phyloP scores from a whole-genome alignment of 1,140 invertebrate species.

The Pristionchus pacificus region DNA sequence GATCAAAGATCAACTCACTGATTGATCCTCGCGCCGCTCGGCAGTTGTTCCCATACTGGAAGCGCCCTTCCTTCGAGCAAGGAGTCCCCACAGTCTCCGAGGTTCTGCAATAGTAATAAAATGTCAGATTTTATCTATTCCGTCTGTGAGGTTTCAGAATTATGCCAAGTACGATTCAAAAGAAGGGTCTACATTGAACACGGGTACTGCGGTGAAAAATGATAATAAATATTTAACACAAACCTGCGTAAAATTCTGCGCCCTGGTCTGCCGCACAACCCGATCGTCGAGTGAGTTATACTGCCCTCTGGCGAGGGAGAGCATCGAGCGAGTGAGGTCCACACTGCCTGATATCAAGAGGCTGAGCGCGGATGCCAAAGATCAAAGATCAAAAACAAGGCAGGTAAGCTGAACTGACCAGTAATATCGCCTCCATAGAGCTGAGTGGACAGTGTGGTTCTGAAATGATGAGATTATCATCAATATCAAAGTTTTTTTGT shows the following conservation, averaged over 20 bases:
- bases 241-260: constrained; percentile 30
- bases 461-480: neutral
- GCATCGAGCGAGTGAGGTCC: no score
- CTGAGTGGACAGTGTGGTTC: neutral
- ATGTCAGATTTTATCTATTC: no score
- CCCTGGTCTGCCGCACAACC: constrained; percentile 19
- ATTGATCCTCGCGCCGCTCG: constrained; percentile 11
- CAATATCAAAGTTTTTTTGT: no score
- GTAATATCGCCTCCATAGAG: neutral
- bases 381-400: no score
- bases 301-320: constrained; percentile 27
- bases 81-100: constrained; percentile 33
- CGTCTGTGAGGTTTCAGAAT: no score
- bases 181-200: no score
- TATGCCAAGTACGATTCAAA: no score
- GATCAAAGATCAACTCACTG: neutral
- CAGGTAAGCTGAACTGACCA: no score
- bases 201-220: neutral
- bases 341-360: no score
- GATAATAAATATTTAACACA: constrained; percentile 5
- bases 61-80: constrained; percentile 10
- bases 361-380: no score
- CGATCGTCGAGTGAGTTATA: constrained; percentile 21
- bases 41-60: constrained; percentile 28
- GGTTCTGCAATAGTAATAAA: constrained; percentile 29